Conservation (phyloP, 1,140 invertebrate genomes). For the Zaprionus inermis region DNA sequence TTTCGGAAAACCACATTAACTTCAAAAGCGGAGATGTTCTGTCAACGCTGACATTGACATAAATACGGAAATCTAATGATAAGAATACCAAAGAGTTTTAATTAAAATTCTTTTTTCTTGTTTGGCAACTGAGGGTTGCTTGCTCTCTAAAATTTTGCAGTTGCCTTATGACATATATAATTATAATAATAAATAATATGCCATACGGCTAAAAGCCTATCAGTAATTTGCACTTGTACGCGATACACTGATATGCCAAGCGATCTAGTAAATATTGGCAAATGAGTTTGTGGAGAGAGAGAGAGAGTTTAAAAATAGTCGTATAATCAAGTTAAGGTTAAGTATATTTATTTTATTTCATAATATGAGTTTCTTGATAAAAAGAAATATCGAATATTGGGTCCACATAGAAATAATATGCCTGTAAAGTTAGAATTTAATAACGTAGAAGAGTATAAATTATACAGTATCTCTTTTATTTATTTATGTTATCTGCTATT, state of each 20-base stretch:
- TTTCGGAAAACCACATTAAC: not conserved
- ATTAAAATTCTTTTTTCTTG: not conserved
- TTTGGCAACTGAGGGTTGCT: not conserved
- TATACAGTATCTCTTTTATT: not conserved
- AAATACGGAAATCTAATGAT: constrained; percentile 18
- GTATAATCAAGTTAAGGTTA: too few relatives aligned
- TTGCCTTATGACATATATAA: too few relatives aligned
- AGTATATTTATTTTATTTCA: too few relatives aligned
- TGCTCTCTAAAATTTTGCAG: too few relatives aligned
- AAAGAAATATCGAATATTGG: too few relatives aligned
- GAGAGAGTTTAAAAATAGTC: too few relatives aligned
- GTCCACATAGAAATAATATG: not conserved
- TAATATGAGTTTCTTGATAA: too few relatives aligned
- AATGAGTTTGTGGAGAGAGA: too few relatives aligned
- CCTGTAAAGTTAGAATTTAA: too few relatives aligned
- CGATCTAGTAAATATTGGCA: too few relatives aligned
- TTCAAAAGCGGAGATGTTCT: constrained; percentile 5
- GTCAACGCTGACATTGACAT: constrained; percentile 21
- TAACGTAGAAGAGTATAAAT: not conserved
- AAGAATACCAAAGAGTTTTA: not conserved
- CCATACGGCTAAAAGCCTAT: not conserved
- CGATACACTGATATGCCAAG: not conserved
- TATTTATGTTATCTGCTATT: not conserved
- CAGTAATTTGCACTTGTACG: constrained; percentile 10
- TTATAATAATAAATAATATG: not conserved